Conservation (phyloP, 2,113 vertebrate genomes). For the Oryzias woworae region DNA sequence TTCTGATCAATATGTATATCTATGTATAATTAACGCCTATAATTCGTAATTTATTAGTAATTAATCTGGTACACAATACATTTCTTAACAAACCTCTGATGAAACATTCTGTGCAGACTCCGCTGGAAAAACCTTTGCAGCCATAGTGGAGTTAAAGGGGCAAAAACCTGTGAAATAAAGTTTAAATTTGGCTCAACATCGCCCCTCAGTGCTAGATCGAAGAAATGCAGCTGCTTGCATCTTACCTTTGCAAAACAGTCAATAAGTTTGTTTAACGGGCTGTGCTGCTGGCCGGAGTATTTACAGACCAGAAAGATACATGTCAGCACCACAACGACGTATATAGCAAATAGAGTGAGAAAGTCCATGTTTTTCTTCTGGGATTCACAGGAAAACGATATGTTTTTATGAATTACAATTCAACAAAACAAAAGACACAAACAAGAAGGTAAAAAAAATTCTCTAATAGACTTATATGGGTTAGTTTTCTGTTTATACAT, state of each 20-base stretch:
- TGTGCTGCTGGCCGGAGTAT: constrained; percentile 75
- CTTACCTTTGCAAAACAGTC: constrained; percentile 62
- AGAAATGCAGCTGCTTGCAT: neutral
- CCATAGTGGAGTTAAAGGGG: constrained; percentile 76
- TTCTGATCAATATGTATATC: too few species aligned
- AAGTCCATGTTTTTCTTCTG: constrained; percentile 85
- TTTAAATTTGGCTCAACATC: neutral
- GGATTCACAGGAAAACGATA: constrained; percentile 33
- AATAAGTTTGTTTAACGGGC: constrained; percentile 51
- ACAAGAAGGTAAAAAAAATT: rapidly evolving
- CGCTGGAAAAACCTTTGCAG: constrained; percentile 72
- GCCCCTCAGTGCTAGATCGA: constrained; percentile 1
- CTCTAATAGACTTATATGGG: too few species aligned
- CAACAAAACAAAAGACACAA: neutral
- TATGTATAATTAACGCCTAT: too few species aligned
- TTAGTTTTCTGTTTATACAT: neutral
- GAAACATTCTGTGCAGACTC: constrained; percentile 81
- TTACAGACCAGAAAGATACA: constrained; percentile 72
- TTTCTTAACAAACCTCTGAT: constrained; percentile 79
- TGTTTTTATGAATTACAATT: constrained; percentile 24
- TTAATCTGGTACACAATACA: too few species aligned
- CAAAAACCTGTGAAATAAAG: constrained; percentile 70
- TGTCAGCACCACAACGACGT: constrained; percentile 76
- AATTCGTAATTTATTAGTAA: too few species aligned
- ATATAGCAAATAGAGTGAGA: constrained; percentile 83